Evolutionary conservation across 2,888 invertebrate species (phyloP).

Genomic region (Operophtera brumata): DNA sequence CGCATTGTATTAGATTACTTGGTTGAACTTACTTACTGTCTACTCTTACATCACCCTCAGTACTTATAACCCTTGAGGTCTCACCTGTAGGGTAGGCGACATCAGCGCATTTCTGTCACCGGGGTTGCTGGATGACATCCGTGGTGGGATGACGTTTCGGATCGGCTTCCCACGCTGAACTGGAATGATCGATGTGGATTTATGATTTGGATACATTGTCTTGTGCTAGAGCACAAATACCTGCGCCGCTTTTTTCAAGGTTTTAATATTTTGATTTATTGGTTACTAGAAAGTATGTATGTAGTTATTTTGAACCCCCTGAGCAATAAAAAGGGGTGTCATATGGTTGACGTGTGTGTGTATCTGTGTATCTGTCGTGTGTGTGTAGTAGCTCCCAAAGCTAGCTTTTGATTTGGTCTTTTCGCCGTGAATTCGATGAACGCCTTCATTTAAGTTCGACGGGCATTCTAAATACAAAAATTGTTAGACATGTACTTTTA

Average conservation of each 20-base stretch:
- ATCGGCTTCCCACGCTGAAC: constrained; percentile 82
- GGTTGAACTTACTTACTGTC: too few species aligned
- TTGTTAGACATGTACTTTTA: too few species aligned
- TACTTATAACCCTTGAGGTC: neutral
- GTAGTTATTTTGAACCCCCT: too few species aligned
- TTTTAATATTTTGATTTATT: neutral
- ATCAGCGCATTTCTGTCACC: constrained; percentile 57
- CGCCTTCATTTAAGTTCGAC: too few species aligned
- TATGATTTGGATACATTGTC: constrained; percentile 5
- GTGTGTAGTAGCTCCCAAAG: too few species aligned
- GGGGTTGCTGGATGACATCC: constrained; percentile 58
- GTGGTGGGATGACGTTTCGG: constrained; percentile 80
- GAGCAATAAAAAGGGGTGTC: too few species aligned
- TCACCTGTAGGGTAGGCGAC: constrained; percentile 63
- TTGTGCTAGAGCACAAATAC: neutral
- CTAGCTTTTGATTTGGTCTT: too few species aligned
- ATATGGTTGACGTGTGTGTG: too few species aligned
- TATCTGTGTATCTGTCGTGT: too few species aligned
- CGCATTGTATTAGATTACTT: too few species aligned
- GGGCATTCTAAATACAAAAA: too few species aligned
- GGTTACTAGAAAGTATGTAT: neutral
- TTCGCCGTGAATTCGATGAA: too few species aligned
- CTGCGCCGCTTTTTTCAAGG: neutral
- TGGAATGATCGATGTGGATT: constrained; percentile 44
- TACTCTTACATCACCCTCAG: neutral